These are phyloP conservation scores for Plagiodera versicolora DNA, from an alignment of 2,888 invertebrate species.

Conservation along the genomic window DNA sequence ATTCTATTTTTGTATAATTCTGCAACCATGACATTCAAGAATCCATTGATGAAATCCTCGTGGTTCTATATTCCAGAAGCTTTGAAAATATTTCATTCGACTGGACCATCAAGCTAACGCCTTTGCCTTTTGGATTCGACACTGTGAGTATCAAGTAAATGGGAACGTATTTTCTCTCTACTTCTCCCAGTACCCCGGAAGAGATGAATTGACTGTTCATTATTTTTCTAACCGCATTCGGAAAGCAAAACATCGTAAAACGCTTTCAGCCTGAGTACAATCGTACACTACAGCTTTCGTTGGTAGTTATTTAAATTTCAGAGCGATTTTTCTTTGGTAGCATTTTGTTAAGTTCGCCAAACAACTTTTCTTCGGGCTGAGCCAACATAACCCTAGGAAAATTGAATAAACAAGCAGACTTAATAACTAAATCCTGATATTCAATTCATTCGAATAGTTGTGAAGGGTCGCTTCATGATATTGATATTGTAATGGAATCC, in stretches of 20 bases:
- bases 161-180: neutral
- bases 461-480: no score
- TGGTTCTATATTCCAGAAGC: neutral
- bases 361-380: no score
- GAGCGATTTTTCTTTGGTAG: neutral
- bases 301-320: neutral
- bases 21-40: no score
- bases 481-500: no score
- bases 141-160: neutral
- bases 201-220: neutral
- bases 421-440: no score
- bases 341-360: no score
- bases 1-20: no score
- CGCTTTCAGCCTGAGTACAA: neutral
- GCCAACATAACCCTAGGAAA: no score
- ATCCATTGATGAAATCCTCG: no score
- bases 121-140: neutral
- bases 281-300: neutral
- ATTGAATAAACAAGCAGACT: no score
- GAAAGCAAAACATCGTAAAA: conserved; percentile 1
- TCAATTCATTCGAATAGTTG: no score
- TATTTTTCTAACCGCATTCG: neutral
- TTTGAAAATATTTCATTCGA: neutral
- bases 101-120: neutral
- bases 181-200: neutral